Evolutionary conservation across 1,140 invertebrate genomes (phyloP), one percentile per base, ranked within the genome.

Genomic region (Geopemphigus sp.): DNA sequence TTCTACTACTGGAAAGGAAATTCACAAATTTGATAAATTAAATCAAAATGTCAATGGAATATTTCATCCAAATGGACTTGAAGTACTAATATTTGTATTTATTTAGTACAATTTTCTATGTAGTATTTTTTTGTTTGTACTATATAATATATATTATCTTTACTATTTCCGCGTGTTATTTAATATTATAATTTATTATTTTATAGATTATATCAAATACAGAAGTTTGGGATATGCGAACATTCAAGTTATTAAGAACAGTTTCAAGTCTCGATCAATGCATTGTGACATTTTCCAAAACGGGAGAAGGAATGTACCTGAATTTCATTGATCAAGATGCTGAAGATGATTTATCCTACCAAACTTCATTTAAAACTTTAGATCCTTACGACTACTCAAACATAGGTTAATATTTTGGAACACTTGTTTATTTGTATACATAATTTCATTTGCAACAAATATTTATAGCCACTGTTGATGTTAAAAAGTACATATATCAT

Each of bases 11-110:
- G 92, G 92, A 5, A 94, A 93, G 83, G 90, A 94, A 83, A 93
- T 98, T 66, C 96, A 99, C 85, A 99, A 98, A 84, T 96, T 99
- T 84, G 98, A 99, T 87, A 99, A 99, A 86, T 89, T 99, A 26
- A 98, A 98, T 87, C 92, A 97, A 84, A 92, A 92, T 54, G 89
- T 98, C 26, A 98, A 94, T 84, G 98, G 97, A 0, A 92, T 97
- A 1, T 99, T 99, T 85, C 97, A 99, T 90, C 97, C 97, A 0
- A 97, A 96, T 85, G 97, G 96, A 0, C 88, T 95, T 56, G 96
- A 99, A 87, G 93, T 96, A n/a, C n/a, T n/a, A 83, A 89, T 82
- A 45, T 56, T 80, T 50, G 66, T 72, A 45, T 47, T 17, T 17
- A 54, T 17, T 61, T 11, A 39, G 0, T 80, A n/a, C 1, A 17